Base-by-base conservation (phyloP, 2,797 vertebrate genomes). In the Staurois parvus region DNA sequence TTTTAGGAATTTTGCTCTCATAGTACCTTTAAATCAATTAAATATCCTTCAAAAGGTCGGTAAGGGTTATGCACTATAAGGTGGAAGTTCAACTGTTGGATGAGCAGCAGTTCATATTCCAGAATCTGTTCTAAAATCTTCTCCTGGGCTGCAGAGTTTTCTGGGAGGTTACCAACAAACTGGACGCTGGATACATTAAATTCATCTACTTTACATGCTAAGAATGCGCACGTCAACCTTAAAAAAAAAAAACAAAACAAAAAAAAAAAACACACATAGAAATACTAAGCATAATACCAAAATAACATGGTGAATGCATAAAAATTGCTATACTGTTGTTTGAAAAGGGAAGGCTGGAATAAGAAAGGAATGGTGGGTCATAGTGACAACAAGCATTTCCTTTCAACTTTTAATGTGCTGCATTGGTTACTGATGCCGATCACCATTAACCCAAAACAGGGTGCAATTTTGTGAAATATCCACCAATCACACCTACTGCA, bases 131-230 rank as follows among this genome's bases (percentile, higher is more conserved):
- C 97, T 66, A 98, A 93, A 26, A 95, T 91, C 74, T 94, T 94
- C 83, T 98, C 97, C 88, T 97, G 97, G 62, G 95, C 96, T 0
- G 94, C 88, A 8, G 95, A 94, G 28, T 92, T 97, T 88, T 98
- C 97, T 75, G 94, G 89, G 28, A 99, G 95, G 88, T 99, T 99
- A 75, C 95, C 96, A 85, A 98, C 97, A 89, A 99, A 99, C 88
- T 99, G 98, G 68, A 91, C 91, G 89, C 97, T 96, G 88, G 98
- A 99, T 8, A 99, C 98, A n/a, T 99, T 99, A 91, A 99, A 99
- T 92, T 99, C 97, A 66, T 99, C 98, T 88, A 99, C 98, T 93
- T 99, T 99, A 89, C 98, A 99, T 45, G 98, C 96, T 88, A 99
- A 91, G 92, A 98, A 99, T 0, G 94, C 93, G 90, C 97, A 98